phyloP scores from a whole-genome alignment of 2,113 vertebrate genomes.

The Coryphaenoides rupestris region DNA sequence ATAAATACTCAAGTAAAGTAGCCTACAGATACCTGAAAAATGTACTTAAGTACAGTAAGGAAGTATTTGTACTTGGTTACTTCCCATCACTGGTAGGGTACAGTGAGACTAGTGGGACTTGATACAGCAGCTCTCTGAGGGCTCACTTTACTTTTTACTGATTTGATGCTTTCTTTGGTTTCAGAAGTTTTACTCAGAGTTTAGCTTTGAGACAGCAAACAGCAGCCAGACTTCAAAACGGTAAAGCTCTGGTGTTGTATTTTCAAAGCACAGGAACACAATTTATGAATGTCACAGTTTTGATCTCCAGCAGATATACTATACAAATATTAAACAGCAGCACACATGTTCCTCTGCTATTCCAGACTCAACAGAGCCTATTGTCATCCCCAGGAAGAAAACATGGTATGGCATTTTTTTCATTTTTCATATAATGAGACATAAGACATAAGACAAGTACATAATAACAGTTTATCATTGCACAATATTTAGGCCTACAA shows the following conservation, averaged over 20 bases:
- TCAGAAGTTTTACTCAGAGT: conserved; percentile 71
- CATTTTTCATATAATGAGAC: background rate
- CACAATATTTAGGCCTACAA: background rate
- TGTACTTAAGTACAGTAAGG: no score
- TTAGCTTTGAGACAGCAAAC: conserved; percentile 55
- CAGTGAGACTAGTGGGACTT: no score
- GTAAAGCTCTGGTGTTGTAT: conserved; percentile 51
- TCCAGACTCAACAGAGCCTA: conserved; percentile 63
- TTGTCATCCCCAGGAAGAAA: conserved; percentile 86
- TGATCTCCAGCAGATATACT: background rate
- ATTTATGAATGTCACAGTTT: background rate
- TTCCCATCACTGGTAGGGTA: no score
- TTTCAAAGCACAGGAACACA: background rate
- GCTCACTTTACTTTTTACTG: background rate
- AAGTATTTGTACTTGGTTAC: no score
- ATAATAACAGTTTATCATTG: no score
- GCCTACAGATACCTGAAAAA: no score
- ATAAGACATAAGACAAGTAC: background rate
- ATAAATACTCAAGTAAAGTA: no score
- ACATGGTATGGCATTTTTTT: conserved; percentile 77
- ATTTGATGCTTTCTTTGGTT: conserved; percentile 10
- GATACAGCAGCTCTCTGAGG: no score
- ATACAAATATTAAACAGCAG: background rate
- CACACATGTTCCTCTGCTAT: background rate
- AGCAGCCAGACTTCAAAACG: conserved; percentile 56